phyloP scores from a whole-genome alignment of 2,888 invertebrate species.

The Macrosoma leucophasiata region DNA sequence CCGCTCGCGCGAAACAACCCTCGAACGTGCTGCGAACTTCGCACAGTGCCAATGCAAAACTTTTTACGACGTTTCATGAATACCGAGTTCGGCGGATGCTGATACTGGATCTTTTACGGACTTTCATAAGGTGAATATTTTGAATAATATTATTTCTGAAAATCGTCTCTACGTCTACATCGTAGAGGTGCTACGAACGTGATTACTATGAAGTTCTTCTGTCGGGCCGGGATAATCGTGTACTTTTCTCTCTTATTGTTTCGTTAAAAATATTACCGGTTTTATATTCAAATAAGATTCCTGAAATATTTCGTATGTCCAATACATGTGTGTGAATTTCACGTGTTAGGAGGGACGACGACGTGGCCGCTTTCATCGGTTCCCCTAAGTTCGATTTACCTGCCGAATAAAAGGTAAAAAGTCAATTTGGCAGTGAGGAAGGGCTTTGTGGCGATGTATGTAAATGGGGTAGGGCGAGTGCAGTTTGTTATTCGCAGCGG shows the following conservation, averaged over 20 bases:
- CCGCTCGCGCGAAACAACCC: slow-evolving; percentile 55
- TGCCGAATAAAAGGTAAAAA: slow-evolving; percentile 74
- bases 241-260: too few relatives aligned
- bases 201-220: neutral
- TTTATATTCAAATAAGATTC: too few relatives aligned
- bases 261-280: too few relatives aligned
- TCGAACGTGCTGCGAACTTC: slow-evolving; percentile 55
- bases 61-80: slow-evolving; percentile 36
- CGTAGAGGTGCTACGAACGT: slow-evolving; percentile 39
- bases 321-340: too few relatives aligned
- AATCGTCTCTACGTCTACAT: slow-evolving; percentile 11
- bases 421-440: slow-evolving; percentile 71
- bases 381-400: slow-evolving; percentile 70
- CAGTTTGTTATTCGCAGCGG: slow-evolving; percentile 49
- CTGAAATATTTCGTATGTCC: too few relatives aligned
- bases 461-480: slow-evolving; percentile 71
- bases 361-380: slow-evolving; percentile 54
- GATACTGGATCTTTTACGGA: slow-evolving; percentile 36
- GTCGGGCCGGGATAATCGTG: too few relatives aligned
- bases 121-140: slow-evolving; percentile 29
- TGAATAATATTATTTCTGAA: slow-evolving; percentile 19
- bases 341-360: slow-evolving; percentile 46
- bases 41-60: slow-evolving; percentile 54
- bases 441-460: slow-evolving; percentile 67
- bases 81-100: slow-evolving; percentile 24